Percentiles rank a stretch among this genome's conserved stretches.
phyloP scores from a whole-genome alignment of 2,888 invertebrate species.

The Agrochola lota region DNA sequence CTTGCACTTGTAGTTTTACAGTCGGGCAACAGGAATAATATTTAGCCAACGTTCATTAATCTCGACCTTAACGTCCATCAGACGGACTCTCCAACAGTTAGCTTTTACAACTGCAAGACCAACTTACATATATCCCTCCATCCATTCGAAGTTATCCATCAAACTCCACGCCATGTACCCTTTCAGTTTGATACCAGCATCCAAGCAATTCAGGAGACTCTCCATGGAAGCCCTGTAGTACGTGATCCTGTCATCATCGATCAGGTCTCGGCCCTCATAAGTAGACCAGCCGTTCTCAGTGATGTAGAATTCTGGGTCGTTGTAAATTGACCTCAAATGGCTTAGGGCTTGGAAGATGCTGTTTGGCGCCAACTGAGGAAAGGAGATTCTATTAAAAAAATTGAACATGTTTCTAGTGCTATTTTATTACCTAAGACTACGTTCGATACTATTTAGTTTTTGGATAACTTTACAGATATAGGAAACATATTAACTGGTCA shows the following conservation, averaged over 20 bases:
- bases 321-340: conserved; percentile 86
- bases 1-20: background rate
- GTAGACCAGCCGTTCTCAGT: conserved; percentile 91
- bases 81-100: background rate
- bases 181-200: conserved; percentile 83
- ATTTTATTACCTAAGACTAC: background rate
- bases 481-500: background rate
- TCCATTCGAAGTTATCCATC: conserved; percentile 92
- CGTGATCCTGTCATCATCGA: conserved; percentile 84
- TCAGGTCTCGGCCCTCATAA: conserved; percentile 68
- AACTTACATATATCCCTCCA: conserved; percentile 89
- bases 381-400: background rate
- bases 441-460: background rate
- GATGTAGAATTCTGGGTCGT: conserved; percentile 89
- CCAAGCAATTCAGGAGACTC: conserved; percentile 80
- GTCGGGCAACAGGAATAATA: background rate
- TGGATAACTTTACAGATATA: background rate
- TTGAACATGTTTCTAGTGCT: background rate
- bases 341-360: conserved; percentile 90
- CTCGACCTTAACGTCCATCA: background rate
- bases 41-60: background rate
- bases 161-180: conserved; percentile 92
- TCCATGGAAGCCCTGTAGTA: conserved; percentile 85
- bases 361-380: conserved; percentile 87
- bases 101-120: background rate